Base-by-base conservation (phyloP, 2,888 invertebrate genomes). In the Philaethria dido region DNA sequence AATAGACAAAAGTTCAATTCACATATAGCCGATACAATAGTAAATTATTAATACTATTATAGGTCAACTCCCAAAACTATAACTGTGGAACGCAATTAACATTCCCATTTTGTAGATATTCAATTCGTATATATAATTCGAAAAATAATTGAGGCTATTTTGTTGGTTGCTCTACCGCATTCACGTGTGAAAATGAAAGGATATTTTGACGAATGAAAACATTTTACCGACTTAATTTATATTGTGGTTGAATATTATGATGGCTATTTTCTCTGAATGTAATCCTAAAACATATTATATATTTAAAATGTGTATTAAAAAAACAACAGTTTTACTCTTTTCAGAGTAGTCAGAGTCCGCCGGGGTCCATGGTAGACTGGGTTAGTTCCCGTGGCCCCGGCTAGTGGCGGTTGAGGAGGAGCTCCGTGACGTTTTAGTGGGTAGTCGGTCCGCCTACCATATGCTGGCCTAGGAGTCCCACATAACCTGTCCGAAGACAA, bases 151-250 rank as follows among this genome's bases (percentile, higher is more conserved):
- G 60, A 8, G 29, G 45, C 6, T 29, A 60, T 61, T 66, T 66
- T 39, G 54, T 36, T 4, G 20, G 29, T 45, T 18, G 54, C 45
- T 36, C 33, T 29, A 25, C 61, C 61, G 54, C 54, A 61, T 61
- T 54, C 13, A 61, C 44, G 54, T 54, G 61, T 54, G 61, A 66
- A 61, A 61, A 61, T 61, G 65, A 52, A 44, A 66, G 25, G 54
- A 36, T 45, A 61, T 54, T 61, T 61, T 54, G 50, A 45, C 14
- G 22, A 36, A 54, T 61, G 48, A 61, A 61, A 60, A 60, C 33
- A 60, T 60, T 60, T 60, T 45, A 45, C 45, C 45, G 18, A 45
- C 45, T 20, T 45, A n/a, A 60, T 29, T 44, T 60, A 18, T 60
- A 33, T 29, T 45, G 60, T 5, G 45, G 60, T 60, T 44, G 9